Percentiles rank a stretch among this genome's conserved stretches.
Evolutionary conservation across 2,888 invertebrate genomes (phyloP).

Genomic region (Xanthorhoe designata): DNA sequence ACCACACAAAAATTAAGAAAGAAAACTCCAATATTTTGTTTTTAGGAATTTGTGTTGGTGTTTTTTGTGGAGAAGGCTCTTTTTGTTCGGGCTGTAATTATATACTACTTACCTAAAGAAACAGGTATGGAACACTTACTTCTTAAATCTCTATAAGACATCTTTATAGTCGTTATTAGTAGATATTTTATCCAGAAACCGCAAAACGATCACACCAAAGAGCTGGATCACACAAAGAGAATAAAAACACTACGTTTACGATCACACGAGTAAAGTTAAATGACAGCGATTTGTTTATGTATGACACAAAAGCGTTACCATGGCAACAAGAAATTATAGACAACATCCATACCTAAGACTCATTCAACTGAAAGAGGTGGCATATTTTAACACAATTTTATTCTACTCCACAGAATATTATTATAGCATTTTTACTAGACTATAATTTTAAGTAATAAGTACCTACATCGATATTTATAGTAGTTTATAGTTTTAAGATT

Average conservation of each 20-base stretch:
- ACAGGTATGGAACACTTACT: conserved; percentile 79
- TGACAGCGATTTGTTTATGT: conserved; percentile 32
- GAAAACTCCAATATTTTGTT: too few species aligned
- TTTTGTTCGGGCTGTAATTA: too few species aligned
- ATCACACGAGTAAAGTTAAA: too few species aligned
- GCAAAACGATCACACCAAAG: neutral
- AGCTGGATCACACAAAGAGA: too few species aligned
- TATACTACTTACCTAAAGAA: neutral
- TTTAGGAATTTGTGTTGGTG: too few species aligned
- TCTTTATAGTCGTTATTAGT: conserved; percentile 50
- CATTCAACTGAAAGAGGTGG: neutral
- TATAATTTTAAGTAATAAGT: too few species aligned
- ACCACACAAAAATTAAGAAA: too few species aligned
- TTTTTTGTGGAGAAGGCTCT: too few species aligned
- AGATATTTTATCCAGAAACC: neutral
- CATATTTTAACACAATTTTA: neutral
- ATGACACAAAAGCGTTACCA: conserved; percentile 47
- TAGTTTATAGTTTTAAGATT: too few species aligned
- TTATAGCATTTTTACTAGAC: neutral
- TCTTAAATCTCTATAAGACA: conserved; percentile 91
- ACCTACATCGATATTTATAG: too few species aligned
- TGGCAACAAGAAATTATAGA: conserved; percentile 48
- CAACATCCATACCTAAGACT: neutral
- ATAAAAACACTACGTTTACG: too few species aligned
- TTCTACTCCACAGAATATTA: neutral